Conservation (phyloP, 2,113 vertebrate genomes). For the Fulmarus glacialis region DNA sequence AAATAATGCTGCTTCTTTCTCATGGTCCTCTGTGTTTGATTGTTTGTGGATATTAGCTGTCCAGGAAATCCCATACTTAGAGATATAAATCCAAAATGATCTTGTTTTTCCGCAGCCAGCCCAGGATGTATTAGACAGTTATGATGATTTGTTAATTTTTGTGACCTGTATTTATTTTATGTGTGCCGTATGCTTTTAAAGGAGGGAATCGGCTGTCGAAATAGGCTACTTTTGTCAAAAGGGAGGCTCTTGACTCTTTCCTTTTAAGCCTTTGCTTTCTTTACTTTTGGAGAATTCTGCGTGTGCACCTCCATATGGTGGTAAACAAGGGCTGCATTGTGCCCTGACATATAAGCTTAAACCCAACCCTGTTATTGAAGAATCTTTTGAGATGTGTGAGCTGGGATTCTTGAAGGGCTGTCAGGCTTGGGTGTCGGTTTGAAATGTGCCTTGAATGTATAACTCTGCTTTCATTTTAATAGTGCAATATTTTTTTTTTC, state of each 20-base stretch:
- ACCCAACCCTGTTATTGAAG: slow-evolving; percentile 67
- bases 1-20: slow-evolving; percentile 77
- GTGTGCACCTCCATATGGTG: slow-evolving; percentile 66
- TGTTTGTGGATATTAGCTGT: slow-evolving; percentile 85
- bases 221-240: slow-evolving; percentile 70
- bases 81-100: slow-evolving; percentile 82
- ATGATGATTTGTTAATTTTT: slow-evolving; percentile 83
- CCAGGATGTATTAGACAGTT: slow-evolving; percentile 81
- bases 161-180: slow-evolving; percentile 82
- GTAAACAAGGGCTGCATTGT: slow-evolving; percentile 76
- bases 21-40: slow-evolving; percentile 75
- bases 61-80: slow-evolving; percentile 84
- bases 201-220: slow-evolving; percentile 75
- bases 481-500: slow-evolving; percentile 40
- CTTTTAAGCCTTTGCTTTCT: slow-evolving; percentile 69
- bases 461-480: slow-evolving; percentile 70
- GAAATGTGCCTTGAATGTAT: slow-evolving; percentile 71
- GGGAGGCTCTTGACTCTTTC: slow-evolving; percentile 63
- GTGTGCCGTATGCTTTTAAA: slow-evolving; percentile 70
- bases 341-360: slow-evolving; percentile 71
- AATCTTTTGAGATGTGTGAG: slow-evolving; percentile 74
- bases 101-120: slow-evolving; percentile 80
- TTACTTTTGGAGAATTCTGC: slow-evolving; percentile 66
- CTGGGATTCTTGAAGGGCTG: slow-evolving; percentile 73
- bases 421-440: slow-evolving; percentile 68